Evolutionary conservation across 2,797 vertebrate species (phyloP), one percentile per base, ranked within the genome.

Genomic region (Enteromius anoplus): DNA sequence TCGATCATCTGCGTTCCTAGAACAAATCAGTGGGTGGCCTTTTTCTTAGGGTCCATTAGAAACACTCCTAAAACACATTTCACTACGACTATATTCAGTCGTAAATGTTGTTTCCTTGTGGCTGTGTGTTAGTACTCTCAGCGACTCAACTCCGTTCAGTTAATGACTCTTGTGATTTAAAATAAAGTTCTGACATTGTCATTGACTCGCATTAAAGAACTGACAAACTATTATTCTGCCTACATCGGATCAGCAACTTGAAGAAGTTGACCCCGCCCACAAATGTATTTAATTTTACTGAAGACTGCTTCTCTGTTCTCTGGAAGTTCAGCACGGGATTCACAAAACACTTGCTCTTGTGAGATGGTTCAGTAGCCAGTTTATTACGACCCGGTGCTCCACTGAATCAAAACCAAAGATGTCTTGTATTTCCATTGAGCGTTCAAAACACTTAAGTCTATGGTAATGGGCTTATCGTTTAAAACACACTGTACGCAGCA

Each of bases 21-120:
- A 73, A 64, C 29, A 81, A 73, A 45, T 17, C 58, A 64, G 29
- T 19, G 55, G 53, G n/a, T 73, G 42, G 21, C 8, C 14, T 64
- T 62, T 81, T 55, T 42, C 53, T 60, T 21, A 69, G 23, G 21
- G 40, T 80, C 51, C 23, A 58, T 69, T 80, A 70, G 34, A 80
- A 58, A 29, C 10, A 53, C 32, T 79, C 49, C 55, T 42, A 42
- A 40, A 3, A 34, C n/a, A 8, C 5, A 2, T 17, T 15, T 70
- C 49, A 45, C 53, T 21, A 45, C 0, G 0, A 71, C 66, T 32
- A 45, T 45, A 71, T 60, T 55, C 21, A 75, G 37, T 19, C 9
- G 17, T 26, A 21, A 7, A 5, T 32, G 53, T 32, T 7, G 23
- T 58, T 69, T 15, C 10, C n/a, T 37, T 69, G n/a, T 58, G 34